Percentiles rank a stretch among this genome's conserved stretches.
These are phyloP conservation scores for Polypedilum vanderplanki DNA, from an alignment of 1,140 invertebrate genomes.

Conservation along the genomic window DNA sequence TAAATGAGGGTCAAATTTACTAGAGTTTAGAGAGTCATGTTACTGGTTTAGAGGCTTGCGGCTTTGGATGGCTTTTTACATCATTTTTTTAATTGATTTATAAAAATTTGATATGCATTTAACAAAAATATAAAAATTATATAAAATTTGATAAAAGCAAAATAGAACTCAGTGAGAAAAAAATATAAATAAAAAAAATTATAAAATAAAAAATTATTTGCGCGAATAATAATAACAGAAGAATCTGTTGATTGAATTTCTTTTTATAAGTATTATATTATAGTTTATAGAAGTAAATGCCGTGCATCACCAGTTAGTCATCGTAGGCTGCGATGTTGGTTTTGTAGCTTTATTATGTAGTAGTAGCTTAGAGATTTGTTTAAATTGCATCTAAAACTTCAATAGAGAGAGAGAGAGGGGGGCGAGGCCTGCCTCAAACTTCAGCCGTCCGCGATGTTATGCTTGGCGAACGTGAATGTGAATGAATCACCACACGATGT, in stretches of 20 bases:
- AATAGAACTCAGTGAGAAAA: slow-evolving; percentile 12
- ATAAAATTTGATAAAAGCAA: background rate
- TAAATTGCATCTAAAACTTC: slow-evolving; percentile 34
- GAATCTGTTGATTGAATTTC: background rate
- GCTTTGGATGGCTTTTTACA: background rate
- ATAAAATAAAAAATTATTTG: background rate
- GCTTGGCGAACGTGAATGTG: slow-evolving; percentile 73
- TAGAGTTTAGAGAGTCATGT: too few relatives aligned
- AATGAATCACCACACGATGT: slow-evolving; percentile 82
- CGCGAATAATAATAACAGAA: slow-evolving; percentile 25
- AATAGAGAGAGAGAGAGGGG: slow-evolving; percentile 46
- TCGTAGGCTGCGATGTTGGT: background rate
- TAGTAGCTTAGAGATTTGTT: slow-evolving; percentile 21
- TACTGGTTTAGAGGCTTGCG: background rate
- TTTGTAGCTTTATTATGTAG: too few relatives aligned
- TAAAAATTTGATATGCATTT: background rate
- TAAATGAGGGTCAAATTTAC: background rate
- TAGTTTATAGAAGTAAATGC: background rate
- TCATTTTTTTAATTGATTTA: background rate
- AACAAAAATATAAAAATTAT: background rate
- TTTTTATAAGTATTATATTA: background rate
- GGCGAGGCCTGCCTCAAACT: slow-evolving; percentile 63
- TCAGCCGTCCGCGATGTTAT: slow-evolving; percentile 70
- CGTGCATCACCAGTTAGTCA: background rate
- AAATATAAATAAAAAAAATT: background rate